Evolutionary conservation across 2,888 invertebrate genomes (phyloP).

Genomic region (Monochamus alternatus): DNA sequence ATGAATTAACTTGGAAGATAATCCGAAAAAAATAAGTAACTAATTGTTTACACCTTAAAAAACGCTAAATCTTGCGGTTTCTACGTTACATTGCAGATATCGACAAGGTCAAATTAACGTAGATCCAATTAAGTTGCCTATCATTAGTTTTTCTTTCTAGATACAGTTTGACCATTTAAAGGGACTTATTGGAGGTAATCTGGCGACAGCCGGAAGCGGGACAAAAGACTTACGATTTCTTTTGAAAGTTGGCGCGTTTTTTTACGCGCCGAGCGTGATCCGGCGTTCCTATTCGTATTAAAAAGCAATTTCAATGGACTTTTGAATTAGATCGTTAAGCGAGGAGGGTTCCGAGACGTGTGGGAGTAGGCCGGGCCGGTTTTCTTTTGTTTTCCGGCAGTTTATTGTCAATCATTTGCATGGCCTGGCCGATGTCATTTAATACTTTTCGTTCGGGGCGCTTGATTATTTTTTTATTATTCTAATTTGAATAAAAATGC

Average conservation of each 20-base stretch:
- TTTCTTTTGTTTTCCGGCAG: constrained; percentile 53
- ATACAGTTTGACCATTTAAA: constrained; percentile 19
- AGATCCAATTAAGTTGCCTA: too few relatives aligned
- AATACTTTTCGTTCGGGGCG: constrained; percentile 52
- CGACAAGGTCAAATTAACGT: too few relatives aligned
- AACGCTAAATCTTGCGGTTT: too few relatives aligned
- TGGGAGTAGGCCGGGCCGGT: constrained; percentile 40
- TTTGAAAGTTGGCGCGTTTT: constrained; percentile 50
- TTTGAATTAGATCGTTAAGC: constrained; percentile 45
- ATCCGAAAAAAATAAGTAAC: too few relatives aligned
- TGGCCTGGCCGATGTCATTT: constrained; percentile 54
- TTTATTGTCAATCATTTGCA: constrained; percentile 58
- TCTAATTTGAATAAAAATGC: constrained; percentile 43
- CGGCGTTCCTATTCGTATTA: constrained; percentile 49
- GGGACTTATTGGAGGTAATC: constrained; percentile 11
- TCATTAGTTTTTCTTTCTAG: neutral
- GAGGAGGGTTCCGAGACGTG: constrained; percentile 23
- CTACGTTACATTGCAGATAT: too few relatives aligned
- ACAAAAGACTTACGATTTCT: constrained; percentile 44
- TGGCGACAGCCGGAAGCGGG: constrained; percentile 36
- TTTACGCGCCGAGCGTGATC: constrained; percentile 52
- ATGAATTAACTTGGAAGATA: neutral
- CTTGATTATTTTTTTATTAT: constrained; percentile 24
- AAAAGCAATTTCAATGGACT: constrained; percentile 52
- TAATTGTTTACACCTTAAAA: too few relatives aligned